Evolutionary conservation across 2,113 vertebrate genomes (phyloP), one percentile per base, ranked within the genome.

Genomic region (Sylvietta virens): DNA sequence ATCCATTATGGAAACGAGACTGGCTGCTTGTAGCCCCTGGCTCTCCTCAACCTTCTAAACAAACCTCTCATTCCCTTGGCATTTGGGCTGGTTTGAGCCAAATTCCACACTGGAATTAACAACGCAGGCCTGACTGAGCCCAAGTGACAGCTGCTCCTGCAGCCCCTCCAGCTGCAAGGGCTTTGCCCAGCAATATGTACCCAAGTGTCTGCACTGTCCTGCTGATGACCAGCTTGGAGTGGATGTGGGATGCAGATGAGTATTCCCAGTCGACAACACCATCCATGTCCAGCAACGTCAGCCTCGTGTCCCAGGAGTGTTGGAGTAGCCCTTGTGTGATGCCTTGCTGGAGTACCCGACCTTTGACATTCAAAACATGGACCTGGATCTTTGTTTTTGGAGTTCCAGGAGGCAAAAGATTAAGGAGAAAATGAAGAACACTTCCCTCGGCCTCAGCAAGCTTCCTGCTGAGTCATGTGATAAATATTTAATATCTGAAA

Each of bases 351-450:
- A 40, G 53, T 4, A 30, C 28, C 5, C 3, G 8, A 15, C 28
- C 2, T 21, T n/a, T 15, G 7, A 2, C 3, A 6, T 37, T n/a
- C 74, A 47, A 45, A 65, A 10, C 1, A 2, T 6, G 12, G 33
- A 19, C 7, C 9, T 60, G 48, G 48, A 13, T 15, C 0, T 0
- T n/a, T 19, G 24, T 22, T 53, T 64, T 12, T 20, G 26, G 56
- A 66, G 5, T 57, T 65, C 7, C 6, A 28, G 44, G 16, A 61
- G 28, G n/a, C 37, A 78, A 47, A 58, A 56, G 6, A 23, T 51
- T 1, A 15, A 9, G 31, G 31, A 62, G 47, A 71, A 74, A 74
- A 67, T 54, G 50, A 73, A 69, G 24, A 60, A 48, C 10, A 1
- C 28, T 79, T 53, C 9, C 60, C 14, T 47, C 1, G 0, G 22